A percentile compares a stretch with the other conserved stretches of the same genome.
Evolutionary conservation across 1,140 invertebrate genomes (phyloP).

Genomic region (Rhopalosiphum maidis): DNA sequence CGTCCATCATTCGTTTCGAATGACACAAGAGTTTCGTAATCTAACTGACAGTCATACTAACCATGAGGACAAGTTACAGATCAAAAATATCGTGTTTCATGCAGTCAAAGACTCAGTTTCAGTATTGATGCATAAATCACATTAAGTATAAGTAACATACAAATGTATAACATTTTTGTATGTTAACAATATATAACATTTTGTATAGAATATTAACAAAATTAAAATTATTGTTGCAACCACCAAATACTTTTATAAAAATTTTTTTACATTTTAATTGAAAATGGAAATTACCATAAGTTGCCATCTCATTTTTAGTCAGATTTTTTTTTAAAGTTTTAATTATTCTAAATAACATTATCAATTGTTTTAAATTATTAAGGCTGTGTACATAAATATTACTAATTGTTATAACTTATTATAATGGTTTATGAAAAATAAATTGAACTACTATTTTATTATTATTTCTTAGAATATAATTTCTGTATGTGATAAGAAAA

Average conservation of each 20-base stretch:
- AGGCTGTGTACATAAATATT: conserved; percentile 4
- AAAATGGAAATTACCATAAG: neutral
- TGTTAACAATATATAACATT: neutral
- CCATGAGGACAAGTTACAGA: conserved; percentile 97
- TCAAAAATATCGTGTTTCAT: conserved; percentile 98
- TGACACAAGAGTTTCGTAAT: conserved; percentile 94
- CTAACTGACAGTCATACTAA: conserved; percentile 94
- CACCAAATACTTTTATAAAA: neutral
- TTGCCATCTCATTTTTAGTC: conserved; percentile 3
- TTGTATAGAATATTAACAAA: neutral
- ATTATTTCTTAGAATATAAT: neutral
- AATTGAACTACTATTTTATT: conserved; percentile 3
- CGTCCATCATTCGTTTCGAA: conserved; percentile 92
- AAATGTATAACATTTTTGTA: neutral
- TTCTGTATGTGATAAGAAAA: neutral
- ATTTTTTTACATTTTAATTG: neutral
- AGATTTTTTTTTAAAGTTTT: neutral
- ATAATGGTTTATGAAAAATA: neutral
- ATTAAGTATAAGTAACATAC: neutral
- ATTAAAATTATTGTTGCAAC: neutral
- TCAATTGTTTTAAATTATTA: neutral
- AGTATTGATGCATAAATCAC: conserved; percentile 64
- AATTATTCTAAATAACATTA: neutral
- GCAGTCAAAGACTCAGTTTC: conserved; percentile 92
- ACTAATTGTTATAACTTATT: neutral